Base-by-base conservation (phyloP, 2,113 vertebrate species). In the Brachypodius melanocephalos region DNA sequence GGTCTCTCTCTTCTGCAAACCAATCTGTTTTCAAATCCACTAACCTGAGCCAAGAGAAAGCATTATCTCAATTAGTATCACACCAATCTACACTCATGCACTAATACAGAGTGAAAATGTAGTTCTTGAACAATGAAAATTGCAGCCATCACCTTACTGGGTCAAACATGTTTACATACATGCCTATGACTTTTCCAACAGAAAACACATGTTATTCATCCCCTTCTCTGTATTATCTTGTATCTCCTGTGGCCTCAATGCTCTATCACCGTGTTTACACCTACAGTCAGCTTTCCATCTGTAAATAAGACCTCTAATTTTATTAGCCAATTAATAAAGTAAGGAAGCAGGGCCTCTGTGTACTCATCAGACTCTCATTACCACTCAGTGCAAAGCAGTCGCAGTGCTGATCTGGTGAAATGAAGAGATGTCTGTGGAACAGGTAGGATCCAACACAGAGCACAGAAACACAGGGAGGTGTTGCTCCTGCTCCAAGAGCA, bases 371-470 rank as follows among this genome's bases (percentile, higher is more conserved):
- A 13, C 36, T 76, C 78, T 83, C 38, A 46, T 76, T 66, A 80
- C 34, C 29, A 36, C 58, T 42, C 31, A 3, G 0, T 9, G 8
- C 65, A 18, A 40, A 72, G 52, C 77, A 85, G 51, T 4, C 18
- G 15, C 29, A 8, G 6, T 10, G 32, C 7, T 57, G 6, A 25
- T 52, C 62, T 34, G 25, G 6, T 9, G 17, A 59, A 63, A 77
- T 0, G 4, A 58, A 22, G 3, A 12, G 31, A 13, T 4, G 20
- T 8, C 54, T 38, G 43, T 0, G 17, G 22, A 57, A 32, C 13
- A 16, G 20, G 14, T 1, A 34, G 19, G 42, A 82, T n/a, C 34
- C 34, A 32, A 36, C 10, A 32, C 26, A 26, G 14, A 17, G 43
- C n/a, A 52, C 4, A 34, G 20, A 38, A 36, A 52, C 17, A 13